Evolutionary conservation across 2,113 vertebrate genomes (phyloP).

Genomic region (Jaculus jaculus): DNA sequence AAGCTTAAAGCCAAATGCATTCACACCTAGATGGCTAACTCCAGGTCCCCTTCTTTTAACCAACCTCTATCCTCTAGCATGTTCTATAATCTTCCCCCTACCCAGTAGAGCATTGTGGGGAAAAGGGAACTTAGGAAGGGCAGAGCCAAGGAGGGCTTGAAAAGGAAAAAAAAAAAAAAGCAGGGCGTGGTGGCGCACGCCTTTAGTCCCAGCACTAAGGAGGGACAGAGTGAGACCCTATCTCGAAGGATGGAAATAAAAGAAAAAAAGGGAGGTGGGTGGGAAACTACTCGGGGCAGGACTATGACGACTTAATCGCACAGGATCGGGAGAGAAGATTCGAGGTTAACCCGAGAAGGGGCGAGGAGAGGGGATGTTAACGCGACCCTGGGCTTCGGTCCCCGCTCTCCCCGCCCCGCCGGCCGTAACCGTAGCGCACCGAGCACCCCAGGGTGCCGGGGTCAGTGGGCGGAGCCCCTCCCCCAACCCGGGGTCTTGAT

Average conservation of each 20-base stretch:
- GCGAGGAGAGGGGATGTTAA: neutral
- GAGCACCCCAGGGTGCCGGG: rapidly evolving
- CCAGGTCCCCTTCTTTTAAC: neutral
- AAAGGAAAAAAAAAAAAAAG: too few species aligned
- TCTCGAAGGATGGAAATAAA: too few species aligned
- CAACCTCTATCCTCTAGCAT: neutral
- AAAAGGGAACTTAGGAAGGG: neutral
- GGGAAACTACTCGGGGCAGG: too few species aligned
- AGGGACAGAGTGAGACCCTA: too few species aligned
- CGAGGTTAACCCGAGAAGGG: neutral
- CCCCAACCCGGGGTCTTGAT: rapidly evolving
- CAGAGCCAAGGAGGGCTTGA: neutral
- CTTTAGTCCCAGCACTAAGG: too few species aligned
- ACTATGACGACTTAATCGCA: too few species aligned
- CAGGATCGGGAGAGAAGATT: too few species aligned
- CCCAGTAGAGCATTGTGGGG: neutral
- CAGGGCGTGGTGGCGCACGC: too few species aligned
- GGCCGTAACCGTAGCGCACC: rapidly evolving
- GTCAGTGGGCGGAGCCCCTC: neutral
- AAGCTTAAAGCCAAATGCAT: neutral
- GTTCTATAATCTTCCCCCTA: neutral
- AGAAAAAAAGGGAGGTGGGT: too few species aligned
- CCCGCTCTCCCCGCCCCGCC: neutral
- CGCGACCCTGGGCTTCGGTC: neutral
- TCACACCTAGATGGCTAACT: neutral